Evolutionary conservation across 2,113 vertebrate species (phyloP).

Genomic region (Tichodroma muraria): DNA sequence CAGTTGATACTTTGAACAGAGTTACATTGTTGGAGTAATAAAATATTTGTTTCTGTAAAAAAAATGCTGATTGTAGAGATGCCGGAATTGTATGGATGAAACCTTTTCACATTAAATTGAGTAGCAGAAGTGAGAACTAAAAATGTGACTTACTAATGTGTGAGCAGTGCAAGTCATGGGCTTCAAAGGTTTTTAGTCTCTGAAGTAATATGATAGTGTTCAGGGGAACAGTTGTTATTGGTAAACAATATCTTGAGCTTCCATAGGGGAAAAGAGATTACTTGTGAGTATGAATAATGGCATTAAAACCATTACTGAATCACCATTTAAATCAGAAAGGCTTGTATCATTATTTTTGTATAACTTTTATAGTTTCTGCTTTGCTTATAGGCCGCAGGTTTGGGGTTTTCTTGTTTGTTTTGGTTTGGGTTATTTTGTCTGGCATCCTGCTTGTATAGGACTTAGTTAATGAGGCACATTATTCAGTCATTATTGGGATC

Average conservation of each 20-base stretch:
- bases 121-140: not conserved
- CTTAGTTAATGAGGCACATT: not conserved
- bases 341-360: not conserved
- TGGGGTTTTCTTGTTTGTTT: not conserved
- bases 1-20: slow-evolving; percentile 7
- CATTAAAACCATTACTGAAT: not conserved
- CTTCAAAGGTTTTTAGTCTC: not conserved
- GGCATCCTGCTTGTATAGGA: not conserved
- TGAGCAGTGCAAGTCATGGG: not conserved
- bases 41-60: not conserved
- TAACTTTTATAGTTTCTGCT: not conserved
- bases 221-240: not conserved
- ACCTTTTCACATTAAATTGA: not conserved
- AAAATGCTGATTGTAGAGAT: not conserved
- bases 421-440: not conserved
- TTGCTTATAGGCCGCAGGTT: not conserved
- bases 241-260: not conserved
- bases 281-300: not conserved
- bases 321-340: not conserved
- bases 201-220: not conserved
- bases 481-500: not conserved
- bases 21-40: not conserved
- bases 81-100: not conserved
- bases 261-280: not conserved
- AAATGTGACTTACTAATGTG: not conserved